Percentiles rank a stretch among this genome's conserved stretches.
These are phyloP conservation scores for Drosophila picticornis DNA, from an alignment of 2,888 invertebrate genomes.

Conservation along the genomic window DNA sequence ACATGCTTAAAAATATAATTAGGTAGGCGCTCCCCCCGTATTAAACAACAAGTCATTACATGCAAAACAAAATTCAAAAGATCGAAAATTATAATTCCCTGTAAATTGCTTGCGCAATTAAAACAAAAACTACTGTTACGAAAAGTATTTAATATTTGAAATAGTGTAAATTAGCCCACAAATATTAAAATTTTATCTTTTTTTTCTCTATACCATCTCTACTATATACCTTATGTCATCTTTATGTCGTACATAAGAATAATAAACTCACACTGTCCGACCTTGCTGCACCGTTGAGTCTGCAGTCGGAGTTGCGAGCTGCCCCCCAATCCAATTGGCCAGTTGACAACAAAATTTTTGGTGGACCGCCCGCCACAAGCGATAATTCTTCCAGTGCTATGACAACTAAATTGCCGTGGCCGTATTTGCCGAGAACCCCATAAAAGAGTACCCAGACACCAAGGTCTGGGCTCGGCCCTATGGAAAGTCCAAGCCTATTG, in stretches of 20 bases:
- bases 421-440: conserved; percentile 67
- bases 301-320: conserved; percentile 15
- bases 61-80: neutral
- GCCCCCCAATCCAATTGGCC: conserved; percentile 60
- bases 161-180: neutral
- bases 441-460: conserved; percentile 34
- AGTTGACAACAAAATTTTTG: conserved; percentile 84
- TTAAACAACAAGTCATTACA: neutral
- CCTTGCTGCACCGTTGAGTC: conserved; percentile 50
- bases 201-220: neutral
- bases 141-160: neutral
- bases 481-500: conserved; percentile 52
- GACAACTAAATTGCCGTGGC: conserved; percentile 84
- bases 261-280: conserved; percentile 69
- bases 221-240: conserved; percentile 39
- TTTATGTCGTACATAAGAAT: conserved; percentile 38
- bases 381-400: conserved; percentile 84
- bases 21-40: neutral
- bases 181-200: neutral
- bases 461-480: conserved; percentile 27
- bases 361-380: conserved; percentile 82
- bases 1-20: neutral
- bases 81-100: neutral
- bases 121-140: neutral
- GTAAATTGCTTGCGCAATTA: neutral